A percentile compares a stretch with the other conserved stretches of the same genome.
These are phyloP conservation scores for Machaerirhynchus nigripectus DNA, from an alignment of 2,113 vertebrate genomes.

Conservation along the genomic window DNA sequence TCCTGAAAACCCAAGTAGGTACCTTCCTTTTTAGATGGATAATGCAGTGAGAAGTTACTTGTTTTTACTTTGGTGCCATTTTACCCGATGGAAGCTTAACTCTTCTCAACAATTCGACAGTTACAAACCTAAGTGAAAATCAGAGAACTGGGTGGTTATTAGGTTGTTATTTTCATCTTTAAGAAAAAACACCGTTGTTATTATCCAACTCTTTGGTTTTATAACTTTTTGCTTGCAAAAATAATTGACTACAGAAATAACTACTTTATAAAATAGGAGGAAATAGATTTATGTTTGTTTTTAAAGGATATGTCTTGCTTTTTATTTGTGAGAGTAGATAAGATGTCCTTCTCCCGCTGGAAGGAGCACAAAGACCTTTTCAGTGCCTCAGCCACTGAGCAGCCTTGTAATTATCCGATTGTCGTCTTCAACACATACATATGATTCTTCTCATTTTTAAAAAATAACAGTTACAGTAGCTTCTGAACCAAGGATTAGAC, in stretches of 20 bases:
- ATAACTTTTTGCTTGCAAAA: background rate
- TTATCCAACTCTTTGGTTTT: background rate
- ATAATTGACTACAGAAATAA: background rate
- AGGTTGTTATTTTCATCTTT: background rate
- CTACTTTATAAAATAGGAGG: background rate
- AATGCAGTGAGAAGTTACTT: background rate
- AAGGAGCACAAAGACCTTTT: background rate
- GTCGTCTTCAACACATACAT: background rate
- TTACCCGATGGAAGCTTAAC: background rate
- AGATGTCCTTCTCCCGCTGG: background rate
- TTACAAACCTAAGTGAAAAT: background rate
- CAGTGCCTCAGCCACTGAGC: background rate
- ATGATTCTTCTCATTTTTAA: background rate
- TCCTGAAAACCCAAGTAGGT: background rate
- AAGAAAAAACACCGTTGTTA: background rate
- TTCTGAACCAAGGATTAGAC: slow-evolving; percentile 2
- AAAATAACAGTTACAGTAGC: slow-evolving; percentile 13
- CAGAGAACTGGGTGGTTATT: background rate
- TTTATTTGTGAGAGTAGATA: background rate
- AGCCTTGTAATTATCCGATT: background rate
- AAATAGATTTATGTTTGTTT: background rate
- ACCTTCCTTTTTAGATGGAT: background rate
- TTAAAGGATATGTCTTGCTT: background rate
- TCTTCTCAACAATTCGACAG: background rate
- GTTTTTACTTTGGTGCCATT: background rate